Percentiles rank a stretch among this genome's conserved stretches.
phyloP scores from a whole-genome alignment of 2,113 vertebrate genomes.

The Philantomba maxwellii region DNA sequence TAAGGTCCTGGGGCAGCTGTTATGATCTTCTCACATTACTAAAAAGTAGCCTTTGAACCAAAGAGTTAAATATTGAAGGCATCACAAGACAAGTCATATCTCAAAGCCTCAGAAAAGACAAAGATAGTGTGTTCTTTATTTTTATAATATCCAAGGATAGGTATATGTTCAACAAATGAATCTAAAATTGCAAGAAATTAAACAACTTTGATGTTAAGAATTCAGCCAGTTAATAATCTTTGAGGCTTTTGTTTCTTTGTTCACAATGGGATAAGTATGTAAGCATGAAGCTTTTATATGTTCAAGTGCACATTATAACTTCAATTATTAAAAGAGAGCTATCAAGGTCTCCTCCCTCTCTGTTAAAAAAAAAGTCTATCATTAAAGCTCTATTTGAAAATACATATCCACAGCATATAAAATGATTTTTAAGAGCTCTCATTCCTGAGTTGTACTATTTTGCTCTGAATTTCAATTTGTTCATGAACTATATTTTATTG shows the following conservation, averaged over 20 bases:
- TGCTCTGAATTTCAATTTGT: not conserved
- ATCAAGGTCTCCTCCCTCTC: not conserved
- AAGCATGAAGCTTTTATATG: not conserved
- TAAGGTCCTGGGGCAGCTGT: not conserved
- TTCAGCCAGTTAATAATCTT: not conserved
- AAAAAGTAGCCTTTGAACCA: not conserved
- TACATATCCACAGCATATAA: not conserved
- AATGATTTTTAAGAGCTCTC: not conserved
- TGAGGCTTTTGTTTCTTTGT: not conserved
- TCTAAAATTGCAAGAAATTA: conserved; percentile 1
- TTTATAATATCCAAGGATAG: not conserved
- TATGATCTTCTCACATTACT: not conserved
- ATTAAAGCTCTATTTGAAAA: conserved; percentile 2
- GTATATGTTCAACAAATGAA: not conserved
- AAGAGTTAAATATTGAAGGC: not conserved
- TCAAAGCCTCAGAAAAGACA: not conserved
- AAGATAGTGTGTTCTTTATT: not conserved
- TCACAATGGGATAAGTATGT: not conserved
- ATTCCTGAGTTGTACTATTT: not conserved
- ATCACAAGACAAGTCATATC: not conserved
- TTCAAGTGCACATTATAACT: not conserved
- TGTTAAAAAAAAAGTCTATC: not conserved
- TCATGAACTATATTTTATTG: conserved; percentile 5
- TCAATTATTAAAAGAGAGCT: not conserved
- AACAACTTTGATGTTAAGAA: not conserved